A percentile compares a stretch with the other conserved stretches of the same genome.
Evolutionary conservation across 2,797 vertebrate species (phyloP).

Genomic region (Tarsius wallacei): DNA sequence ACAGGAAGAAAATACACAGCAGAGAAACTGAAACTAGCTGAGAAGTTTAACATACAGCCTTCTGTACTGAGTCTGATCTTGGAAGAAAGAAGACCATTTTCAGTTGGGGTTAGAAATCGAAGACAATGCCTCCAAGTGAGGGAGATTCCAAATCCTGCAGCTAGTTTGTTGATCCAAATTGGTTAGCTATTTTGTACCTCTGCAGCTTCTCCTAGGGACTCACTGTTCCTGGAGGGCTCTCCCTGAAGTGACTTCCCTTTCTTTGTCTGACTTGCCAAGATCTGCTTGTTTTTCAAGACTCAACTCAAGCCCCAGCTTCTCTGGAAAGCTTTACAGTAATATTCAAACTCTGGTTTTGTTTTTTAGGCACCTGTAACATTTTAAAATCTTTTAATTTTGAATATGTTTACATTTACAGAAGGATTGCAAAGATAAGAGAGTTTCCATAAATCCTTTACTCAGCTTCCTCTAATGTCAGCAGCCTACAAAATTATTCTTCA

Average conservation of each 20-base stretch:
- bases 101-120: neutral
- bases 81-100: neutral
- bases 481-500: neutral
- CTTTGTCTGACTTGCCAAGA: neutral
- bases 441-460: neutral
- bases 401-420: slow-evolving; percentile 44
- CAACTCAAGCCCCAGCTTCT: neutral
- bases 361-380: neutral
- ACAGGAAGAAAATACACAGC: slow-evolving; percentile 27
- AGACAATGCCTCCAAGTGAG: neutral
- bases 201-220: neutral
- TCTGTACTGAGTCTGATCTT: neutral
- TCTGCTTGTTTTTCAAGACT: neutral
- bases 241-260: neutral
- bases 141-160: neutral
- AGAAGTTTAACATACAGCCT: slow-evolving; percentile 1
- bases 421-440: neutral
- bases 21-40: slow-evolving; percentile 52
- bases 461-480: neutral
- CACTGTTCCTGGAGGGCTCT: neutral
- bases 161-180: neutral
- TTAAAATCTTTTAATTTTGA: neutral
- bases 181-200: neutral
- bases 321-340: neutral
- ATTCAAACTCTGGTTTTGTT: slow-evolving; percentile 54